Evolutionary conservation across 2,113 vertebrate species (phyloP).

Genomic region (Psittacus erithacus): DNA sequence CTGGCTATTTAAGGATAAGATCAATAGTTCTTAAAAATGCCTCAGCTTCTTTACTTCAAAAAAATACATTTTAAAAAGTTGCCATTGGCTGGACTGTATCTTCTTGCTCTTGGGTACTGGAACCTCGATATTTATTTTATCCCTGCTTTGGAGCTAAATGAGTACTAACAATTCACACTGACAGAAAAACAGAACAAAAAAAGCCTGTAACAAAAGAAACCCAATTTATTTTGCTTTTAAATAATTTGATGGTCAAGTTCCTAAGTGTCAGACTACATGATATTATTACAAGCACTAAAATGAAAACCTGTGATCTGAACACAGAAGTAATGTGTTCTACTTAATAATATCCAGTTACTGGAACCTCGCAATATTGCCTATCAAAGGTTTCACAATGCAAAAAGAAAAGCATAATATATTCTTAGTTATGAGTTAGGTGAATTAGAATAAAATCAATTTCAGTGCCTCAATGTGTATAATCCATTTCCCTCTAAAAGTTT

Average conservation of each 20-base stretch:
- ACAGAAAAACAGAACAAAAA: neutral
- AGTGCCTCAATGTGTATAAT: neutral
- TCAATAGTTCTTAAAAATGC: slow-evolving; percentile 5
- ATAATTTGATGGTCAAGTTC: neutral
- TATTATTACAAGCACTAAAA: neutral
- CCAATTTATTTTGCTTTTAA: neutral
- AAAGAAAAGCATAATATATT: neutral
- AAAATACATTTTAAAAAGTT: neutral
- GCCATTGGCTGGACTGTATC: neutral
- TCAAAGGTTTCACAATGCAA: neutral
- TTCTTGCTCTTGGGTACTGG: neutral
- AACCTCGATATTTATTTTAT: neutral
- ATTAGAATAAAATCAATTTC: slow-evolving; percentile 31
- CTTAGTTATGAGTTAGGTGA: neutral
- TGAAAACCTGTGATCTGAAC: neutral
- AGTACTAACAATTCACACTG: neutral
- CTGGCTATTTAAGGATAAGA: slow-evolving; percentile 5
- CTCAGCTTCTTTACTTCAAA: neutral
- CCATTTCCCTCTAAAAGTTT: neutral
- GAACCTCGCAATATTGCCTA: neutral
- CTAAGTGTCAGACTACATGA: neutral
- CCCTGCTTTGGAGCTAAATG: neutral
- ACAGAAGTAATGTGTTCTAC: neutral
- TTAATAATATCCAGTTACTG: neutral
- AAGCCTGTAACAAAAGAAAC: neutral